Evolutionary conservation across 2,797 vertebrate genomes (phyloP), one percentile per base, ranked within the genome.

Genomic region (Prunella strophiata): DNA sequence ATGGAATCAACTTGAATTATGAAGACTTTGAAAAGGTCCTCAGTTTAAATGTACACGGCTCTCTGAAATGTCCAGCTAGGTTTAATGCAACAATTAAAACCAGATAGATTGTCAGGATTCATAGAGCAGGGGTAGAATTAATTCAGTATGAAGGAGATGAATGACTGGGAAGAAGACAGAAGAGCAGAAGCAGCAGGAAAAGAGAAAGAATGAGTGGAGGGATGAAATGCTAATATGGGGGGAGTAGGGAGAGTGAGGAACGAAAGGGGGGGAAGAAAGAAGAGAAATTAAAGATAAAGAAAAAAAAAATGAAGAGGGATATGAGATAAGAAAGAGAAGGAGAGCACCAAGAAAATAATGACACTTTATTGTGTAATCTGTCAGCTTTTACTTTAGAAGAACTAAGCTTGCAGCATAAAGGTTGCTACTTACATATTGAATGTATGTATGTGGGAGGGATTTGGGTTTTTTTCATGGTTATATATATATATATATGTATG

Each of bases 1-100:
- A 5, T 59, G 80, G 85, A 91, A 93, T 96, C 94, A 95, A 95
- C 91, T 83, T 93, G 94, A 96, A 96, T 97, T 97, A 96, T 26
- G 75, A 88, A 92, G 93, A 85, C 58, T 96, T 95, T 95, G 93
- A 92, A 96, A 96, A 89, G 74, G 85, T 91, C 89, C 55, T 76
- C 65, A 7, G 47, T 93, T 94, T 96, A 95, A 96, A 91, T 84
- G 91, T 89, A 79, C 59, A 43, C 3, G 5, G 67, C 82, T 78
- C 66, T 94, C 88, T 93, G 94, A 96, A 94, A 93, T 72, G 91
- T 90, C 95, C 94, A 73, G 85, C 85, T 67, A 88, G 65, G 84
- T 94, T 91, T 88, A 95, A 65, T 65, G 88, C 65, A 96, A 80
- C 91, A 92, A 97, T 94, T 95, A 93, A 96, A 96, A 96, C 45